Evolutionary conservation across 2,797 vertebrate species (phyloP).

Genomic region (Urocyon cinereoargenteus): DNA sequence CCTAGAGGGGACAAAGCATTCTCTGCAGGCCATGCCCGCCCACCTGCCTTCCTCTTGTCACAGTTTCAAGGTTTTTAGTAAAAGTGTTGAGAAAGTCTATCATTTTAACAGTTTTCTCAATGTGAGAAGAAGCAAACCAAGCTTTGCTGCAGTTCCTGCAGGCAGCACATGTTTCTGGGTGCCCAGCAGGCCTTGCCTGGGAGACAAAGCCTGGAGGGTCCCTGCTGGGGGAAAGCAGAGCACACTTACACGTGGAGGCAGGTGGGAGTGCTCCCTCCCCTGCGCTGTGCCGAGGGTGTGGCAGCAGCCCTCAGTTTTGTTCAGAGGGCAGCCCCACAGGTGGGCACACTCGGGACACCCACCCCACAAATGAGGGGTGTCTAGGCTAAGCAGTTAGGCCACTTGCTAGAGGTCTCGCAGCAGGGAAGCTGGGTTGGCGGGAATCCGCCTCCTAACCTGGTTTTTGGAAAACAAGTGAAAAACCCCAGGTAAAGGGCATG

Average conservation of each 20-base stretch:
- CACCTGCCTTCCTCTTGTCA: accelerated
- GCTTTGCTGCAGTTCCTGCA: neutral
- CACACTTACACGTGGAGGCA: accelerated
- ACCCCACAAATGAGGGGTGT: no score
- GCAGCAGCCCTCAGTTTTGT: accelerated
- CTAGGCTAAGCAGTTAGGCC: neutral
- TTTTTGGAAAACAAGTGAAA: neutral
- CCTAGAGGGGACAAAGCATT: neutral
- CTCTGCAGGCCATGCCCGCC: accelerated
- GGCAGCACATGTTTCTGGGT: neutral
- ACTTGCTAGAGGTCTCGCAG: neutral
- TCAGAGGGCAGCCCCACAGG: neutral
- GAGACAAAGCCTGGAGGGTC: neutral
- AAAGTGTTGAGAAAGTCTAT: accelerated
- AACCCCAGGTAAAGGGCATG: neutral
- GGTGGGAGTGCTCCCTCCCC: neutral
- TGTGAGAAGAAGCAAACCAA: no score
- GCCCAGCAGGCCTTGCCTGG: neutral
- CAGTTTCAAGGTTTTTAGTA: accelerated
- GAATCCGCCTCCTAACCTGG: neutral
- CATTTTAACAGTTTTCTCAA: neutral
- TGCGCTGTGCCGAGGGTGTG: accelerated
- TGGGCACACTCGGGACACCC: neutral
- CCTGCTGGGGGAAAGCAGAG: neutral
- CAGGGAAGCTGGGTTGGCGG: neutral